These are phyloP conservation scores for Acipenser oxyrinchus DNA, from an alignment of 2,797 vertebrate genomes.

Conservation along the genomic window DNA sequence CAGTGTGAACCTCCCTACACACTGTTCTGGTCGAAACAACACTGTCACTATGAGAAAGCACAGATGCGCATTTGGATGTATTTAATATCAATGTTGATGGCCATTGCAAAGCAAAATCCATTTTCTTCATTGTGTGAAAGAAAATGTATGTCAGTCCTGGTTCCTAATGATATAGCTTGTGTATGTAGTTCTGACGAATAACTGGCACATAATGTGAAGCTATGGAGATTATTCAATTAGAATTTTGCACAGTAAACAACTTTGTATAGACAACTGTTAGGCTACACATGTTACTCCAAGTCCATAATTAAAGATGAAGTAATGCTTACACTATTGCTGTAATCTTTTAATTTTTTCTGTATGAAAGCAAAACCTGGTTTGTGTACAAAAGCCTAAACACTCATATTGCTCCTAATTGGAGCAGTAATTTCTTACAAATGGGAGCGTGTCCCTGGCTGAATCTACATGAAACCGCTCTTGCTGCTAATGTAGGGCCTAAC, in stretches of 20 bases:
- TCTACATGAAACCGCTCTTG: slow-evolving; percentile 26
- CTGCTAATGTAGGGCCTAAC: slow-evolving; percentile 31
- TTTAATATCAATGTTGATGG: too few relatives aligned
- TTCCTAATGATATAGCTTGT: background rate
- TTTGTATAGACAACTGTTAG: background rate
- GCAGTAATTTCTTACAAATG: slow-evolving; percentile 35
- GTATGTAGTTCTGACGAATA: slow-evolving; percentile 1
- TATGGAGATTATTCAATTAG: slow-evolving; percentile 8
- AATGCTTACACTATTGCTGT: background rate
- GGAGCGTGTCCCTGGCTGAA: slow-evolving; percentile 39
- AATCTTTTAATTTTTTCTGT: slow-evolving; percentile 11
- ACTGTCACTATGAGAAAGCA: too few relatives aligned
- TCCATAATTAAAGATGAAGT: background rate
- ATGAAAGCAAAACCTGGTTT: slow-evolving; percentile 17
- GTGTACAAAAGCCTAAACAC: slow-evolving; percentile 31
- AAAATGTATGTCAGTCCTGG: too few relatives aligned
- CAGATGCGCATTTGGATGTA: too few relatives aligned
- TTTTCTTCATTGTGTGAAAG: too few relatives aligned
- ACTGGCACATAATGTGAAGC: background rate
- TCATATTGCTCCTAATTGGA: slow-evolving; percentile 25
- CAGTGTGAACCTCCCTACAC: too few relatives aligned
- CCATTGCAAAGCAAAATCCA: too few relatives aligned
- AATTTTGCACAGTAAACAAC: background rate
- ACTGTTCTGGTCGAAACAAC: too few relatives aligned
- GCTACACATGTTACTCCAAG: slow-evolving; percentile 2